phyloP scores from a whole-genome alignment of 2,888 invertebrate genomes.

The Heliconius erato region DNA sequence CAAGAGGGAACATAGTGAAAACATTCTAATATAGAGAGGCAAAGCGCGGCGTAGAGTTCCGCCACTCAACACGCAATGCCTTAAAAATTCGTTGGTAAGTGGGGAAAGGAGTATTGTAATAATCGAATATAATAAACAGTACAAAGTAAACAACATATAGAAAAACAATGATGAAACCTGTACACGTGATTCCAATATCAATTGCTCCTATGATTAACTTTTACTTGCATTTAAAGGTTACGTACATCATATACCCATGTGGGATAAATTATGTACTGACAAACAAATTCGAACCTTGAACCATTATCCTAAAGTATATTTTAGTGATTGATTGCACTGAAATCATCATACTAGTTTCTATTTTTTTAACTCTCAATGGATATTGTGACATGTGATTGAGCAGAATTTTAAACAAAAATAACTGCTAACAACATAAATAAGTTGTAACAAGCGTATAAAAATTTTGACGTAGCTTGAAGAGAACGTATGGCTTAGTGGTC shows the following conservation, averaged over 20 bases:
- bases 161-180: conserved; percentile 37
- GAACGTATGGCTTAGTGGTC: too few relatives aligned
- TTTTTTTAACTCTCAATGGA: neutral
- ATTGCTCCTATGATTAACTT: conserved; percentile 34
- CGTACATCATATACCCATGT: neutral
- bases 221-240: conserved; percentile 33
- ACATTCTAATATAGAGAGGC: too few relatives aligned
- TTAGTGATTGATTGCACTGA: neutral
- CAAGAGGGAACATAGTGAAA: too few relatives aligned
- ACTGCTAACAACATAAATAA: too few relatives aligned
- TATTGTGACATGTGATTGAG: conserved; percentile 12
- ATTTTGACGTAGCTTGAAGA: too few relatives aligned
- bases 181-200: conserved; percentile 43
- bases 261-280: neutral
- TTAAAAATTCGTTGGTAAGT: too few relatives aligned
- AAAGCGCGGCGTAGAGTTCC: too few relatives aligned
- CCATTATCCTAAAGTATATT: neutral
- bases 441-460: too few relatives aligned
- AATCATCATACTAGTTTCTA: conserved; percentile 13
- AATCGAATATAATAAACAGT: too few relatives aligned
- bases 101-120: too few relatives aligned
- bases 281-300: conserved; percentile 2
- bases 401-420: neutral
- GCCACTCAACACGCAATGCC: too few relatives aligned
- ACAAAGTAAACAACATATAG: neutral